Conservation (phyloP, 2,888 invertebrate species). For the Archips xylosteana region DNA sequence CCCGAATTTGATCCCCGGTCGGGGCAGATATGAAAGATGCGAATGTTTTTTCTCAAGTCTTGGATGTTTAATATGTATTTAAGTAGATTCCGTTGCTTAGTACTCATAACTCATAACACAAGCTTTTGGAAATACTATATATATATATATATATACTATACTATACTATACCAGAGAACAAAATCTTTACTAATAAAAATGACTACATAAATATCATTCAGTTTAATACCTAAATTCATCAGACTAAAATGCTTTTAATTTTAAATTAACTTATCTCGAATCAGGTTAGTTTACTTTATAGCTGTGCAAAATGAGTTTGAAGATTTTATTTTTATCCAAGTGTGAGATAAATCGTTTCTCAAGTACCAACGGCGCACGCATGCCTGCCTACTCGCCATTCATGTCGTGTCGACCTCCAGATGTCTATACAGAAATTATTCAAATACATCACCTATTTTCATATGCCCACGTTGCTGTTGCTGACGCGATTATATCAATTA, state of each 20-base stretch:
- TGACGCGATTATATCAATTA: conserved; percentile 42
- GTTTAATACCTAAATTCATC: neutral
- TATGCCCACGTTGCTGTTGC: conserved; percentile 37
- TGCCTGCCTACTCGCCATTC: conserved; percentile 36
- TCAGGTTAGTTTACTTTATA: conserved; percentile 33
- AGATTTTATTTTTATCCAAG: conserved; percentile 40
- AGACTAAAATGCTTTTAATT: neutral
- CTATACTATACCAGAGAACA: too few species aligned
- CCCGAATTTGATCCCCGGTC: too few species aligned
- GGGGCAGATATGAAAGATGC: too few species aligned
- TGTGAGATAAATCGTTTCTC: conserved; percentile 44
- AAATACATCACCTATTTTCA: conserved; percentile 43
- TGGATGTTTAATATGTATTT: too few species aligned
- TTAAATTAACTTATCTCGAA: conserved; percentile 12
- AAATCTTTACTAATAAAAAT: neutral
- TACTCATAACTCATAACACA: too few species aligned
- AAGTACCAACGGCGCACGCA: conserved; percentile 38
- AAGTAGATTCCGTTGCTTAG: too few species aligned
- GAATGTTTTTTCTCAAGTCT: too few species aligned
- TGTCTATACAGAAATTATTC: conserved; percentile 42
- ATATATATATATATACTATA: too few species aligned
- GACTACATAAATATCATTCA: neutral
- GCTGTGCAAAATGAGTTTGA: conserved; percentile 37
- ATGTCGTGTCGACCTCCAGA: conserved; percentile 42
- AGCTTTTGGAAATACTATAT: too few species aligned